These are phyloP conservation scores for Cosmopolites sordidus DNA, from an alignment of 2,888 invertebrate species.

Conservation along the genomic window DNA sequence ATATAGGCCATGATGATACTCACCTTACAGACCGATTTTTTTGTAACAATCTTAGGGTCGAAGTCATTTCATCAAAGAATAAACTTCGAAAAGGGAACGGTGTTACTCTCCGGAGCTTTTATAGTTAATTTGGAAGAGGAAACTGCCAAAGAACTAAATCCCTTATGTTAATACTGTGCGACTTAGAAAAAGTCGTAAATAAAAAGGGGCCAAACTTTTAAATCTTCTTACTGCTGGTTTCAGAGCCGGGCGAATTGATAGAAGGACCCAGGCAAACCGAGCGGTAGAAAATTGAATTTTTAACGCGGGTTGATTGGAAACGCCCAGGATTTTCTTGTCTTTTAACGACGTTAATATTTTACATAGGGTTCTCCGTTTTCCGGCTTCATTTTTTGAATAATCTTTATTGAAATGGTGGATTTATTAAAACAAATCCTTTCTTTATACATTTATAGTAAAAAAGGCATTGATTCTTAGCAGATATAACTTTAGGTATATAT, in stretches of 20 bases:
- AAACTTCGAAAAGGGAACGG: slow-evolving; percentile 21
- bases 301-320: background rate
- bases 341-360: background rate
- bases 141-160: slow-evolving; percentile 23
- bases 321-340: background rate
- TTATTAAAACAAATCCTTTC: too few relatives aligned
- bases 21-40: too few relatives aligned
- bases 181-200: slow-evolving; percentile 27
- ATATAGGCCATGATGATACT: too few relatives aligned
- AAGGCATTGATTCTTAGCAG: too few relatives aligned
- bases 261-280: background rate
- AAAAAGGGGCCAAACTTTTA: slow-evolving; percentile 26
- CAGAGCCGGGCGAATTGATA: background rate
- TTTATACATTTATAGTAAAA: too few relatives aligned
- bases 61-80: slow-evolving; percentile 7
- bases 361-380: background rate
- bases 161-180: slow-evolving; percentile 27
- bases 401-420: too few relatives aligned
- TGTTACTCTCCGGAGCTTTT: slow-evolving; percentile 18
- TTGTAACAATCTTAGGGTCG: too few relatives aligned
- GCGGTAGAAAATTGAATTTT: slow-evolving; percentile 1
- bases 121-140: slow-evolving; percentile 25
- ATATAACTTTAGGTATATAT: too few relatives aligned
- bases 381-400: too few relatives aligned
- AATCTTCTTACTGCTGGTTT: slow-evolving; percentile 20